Percentiles rank a stretch among this genome's conserved stretches.
Evolutionary conservation across 2,113 vertebrate species (phyloP).

Genomic region (Colinus virginianus): DNA sequence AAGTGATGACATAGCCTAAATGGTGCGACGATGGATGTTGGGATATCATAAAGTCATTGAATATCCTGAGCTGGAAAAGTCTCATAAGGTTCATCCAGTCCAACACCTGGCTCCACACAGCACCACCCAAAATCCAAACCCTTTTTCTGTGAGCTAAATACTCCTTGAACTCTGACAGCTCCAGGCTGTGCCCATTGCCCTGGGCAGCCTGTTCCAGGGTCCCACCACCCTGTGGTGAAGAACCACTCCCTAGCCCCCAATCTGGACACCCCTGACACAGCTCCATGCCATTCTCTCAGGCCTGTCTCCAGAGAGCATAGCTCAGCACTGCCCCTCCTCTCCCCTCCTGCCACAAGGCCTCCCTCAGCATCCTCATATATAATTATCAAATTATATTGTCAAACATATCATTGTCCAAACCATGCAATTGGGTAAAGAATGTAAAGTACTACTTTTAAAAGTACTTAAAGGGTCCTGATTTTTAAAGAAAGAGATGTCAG

Average conservation of each 20-base stretch:
- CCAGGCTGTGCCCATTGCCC: no score
- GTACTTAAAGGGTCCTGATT: not conserved
- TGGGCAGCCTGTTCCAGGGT: no score
- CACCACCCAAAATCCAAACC: no score
- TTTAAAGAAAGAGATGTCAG: not conserved
- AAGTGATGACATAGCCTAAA: not conserved
- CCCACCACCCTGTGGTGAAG: no score
- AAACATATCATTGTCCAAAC: not conserved
- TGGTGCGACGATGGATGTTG: not conserved
- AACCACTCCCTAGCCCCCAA: no score
- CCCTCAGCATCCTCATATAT: not conserved
- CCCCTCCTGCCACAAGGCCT: not conserved
- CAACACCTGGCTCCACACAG: no score
- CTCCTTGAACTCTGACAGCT: no score
- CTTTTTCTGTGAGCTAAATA: no score
- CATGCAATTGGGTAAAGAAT: not conserved
- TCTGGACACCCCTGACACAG: no score
- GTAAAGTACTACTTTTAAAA: not conserved
- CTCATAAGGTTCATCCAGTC: no score
- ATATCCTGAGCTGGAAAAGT: no score
- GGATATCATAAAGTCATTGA: not conserved
- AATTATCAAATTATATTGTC: not conserved
- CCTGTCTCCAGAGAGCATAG: not conserved
- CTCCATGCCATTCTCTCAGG: no score
- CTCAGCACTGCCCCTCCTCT: not conserved